A percentile compares a stretch with the other conserved stretches of the same genome.
Conservation (phyloP, 2,797 vertebrate genomes). For the Paedocypris micromegethes region DNA sequence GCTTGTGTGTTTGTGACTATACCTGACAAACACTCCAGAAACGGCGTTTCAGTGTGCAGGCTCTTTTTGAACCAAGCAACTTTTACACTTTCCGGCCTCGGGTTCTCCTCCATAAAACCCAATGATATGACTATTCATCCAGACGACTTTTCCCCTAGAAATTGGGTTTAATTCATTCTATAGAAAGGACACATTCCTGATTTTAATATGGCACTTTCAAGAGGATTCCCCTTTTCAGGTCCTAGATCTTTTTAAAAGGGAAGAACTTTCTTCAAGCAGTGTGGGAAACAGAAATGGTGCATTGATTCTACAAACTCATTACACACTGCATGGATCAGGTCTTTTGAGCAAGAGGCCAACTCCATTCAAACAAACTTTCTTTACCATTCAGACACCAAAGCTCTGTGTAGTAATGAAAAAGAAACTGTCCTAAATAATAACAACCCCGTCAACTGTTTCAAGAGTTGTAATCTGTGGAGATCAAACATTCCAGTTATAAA, state of each 20-base stretch:
- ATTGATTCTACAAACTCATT: constrained; percentile 48
- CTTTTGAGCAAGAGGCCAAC: constrained; percentile 45
- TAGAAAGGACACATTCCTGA: constrained; percentile 32
- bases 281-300: constrained; percentile 52
- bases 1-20: constrained; percentile 28
- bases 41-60: neutral
- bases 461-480: neutral
- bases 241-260: constrained; percentile 41
- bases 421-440: constrained; percentile 9
- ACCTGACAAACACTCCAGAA: constrained; percentile 14
- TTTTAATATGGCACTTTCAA: constrained; percentile 49
- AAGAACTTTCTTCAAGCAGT: constrained; percentile 41
- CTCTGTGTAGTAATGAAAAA: constrained; percentile 27
- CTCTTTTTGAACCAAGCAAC: neutral
- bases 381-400: constrained; percentile 24
- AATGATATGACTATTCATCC: constrained; percentile 39
- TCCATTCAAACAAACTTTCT: constrained; percentile 33
- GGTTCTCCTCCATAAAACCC: constrained; percentile 29
- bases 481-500: neutral
- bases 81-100: constrained; percentile 16
- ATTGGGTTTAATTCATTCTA: constrained; percentile 37
- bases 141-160: constrained; percentile 15
- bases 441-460: neutral
- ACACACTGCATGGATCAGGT: constrained; percentile 37
- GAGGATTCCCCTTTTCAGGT: constrained; percentile 41